These are phyloP conservation scores for Prolemur simus DNA, from an alignment of 2,113 vertebrate species.

Conservation along the genomic window DNA sequence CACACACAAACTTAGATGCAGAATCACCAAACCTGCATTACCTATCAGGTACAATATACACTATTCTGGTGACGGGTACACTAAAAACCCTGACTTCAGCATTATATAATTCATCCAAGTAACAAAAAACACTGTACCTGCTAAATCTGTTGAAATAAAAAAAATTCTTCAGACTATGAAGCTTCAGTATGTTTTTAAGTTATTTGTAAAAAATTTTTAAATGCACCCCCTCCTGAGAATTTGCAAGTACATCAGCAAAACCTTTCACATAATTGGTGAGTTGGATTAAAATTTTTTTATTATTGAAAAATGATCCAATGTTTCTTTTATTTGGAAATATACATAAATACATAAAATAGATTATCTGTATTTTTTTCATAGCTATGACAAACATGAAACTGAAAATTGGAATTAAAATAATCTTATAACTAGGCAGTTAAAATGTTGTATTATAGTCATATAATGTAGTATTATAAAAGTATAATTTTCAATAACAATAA, in stretches of 20 bases:
- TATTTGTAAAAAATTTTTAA: background rate
- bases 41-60: no score
- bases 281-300: background rate
- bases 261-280: background rate
- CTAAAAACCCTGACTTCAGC: no score
- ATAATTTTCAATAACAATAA: background rate
- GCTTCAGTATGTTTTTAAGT: background rate
- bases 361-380: background rate
- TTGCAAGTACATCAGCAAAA: background rate
- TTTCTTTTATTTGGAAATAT: background rate
- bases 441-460: background rate
- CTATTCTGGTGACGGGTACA: no score
- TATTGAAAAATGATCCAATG: background rate
- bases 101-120: no score
- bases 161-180: background rate
- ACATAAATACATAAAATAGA: background rate
- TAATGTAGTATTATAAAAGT: background rate
- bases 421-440: background rate
- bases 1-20: background rate
- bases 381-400: background rate
- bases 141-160: no score
- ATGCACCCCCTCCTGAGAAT: background rate
- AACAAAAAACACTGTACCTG: no score
- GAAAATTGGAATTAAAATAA: conserved; percentile 14
- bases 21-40: background rate